phyloP scores from a whole-genome alignment of 1,140 invertebrate genomes.

The Notospermus geniculatus region DNA sequence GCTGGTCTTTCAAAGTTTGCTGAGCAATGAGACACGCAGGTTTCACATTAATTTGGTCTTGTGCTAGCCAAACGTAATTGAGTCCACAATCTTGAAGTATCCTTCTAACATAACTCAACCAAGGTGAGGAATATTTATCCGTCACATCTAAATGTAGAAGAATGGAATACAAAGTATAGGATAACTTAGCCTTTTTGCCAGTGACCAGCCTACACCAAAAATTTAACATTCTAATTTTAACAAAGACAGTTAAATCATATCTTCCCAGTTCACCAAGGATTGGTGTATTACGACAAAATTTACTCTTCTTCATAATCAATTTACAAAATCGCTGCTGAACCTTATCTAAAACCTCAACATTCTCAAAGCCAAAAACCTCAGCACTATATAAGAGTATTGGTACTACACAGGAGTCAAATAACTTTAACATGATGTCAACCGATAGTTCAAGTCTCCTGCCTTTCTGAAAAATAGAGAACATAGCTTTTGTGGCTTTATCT shows the following conservation, averaged over 20 bases:
- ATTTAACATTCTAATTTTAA: conserved; percentile 2
- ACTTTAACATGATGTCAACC: conserved; percentile 11
- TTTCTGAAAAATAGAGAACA: conserved; percentile 12
- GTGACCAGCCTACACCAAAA: too few relatives aligned
- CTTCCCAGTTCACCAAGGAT: conserved; percentile 19
- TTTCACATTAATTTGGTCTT: too few relatives aligned
- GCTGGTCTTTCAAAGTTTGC: too few relatives aligned
- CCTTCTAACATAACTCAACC: too few relatives aligned
- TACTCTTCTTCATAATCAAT: conserved; percentile 13
- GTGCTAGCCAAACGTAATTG: too few relatives aligned
- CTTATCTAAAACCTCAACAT: conserved; percentile 13
- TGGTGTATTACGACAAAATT: conserved; percentile 10
- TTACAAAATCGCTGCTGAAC: conserved; percentile 14
- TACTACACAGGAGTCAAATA: conserved; percentile 19
- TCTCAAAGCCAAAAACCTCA: conserved; percentile 17
- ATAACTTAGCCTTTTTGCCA: too few relatives aligned
- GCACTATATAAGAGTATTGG: conserved; percentile 15
- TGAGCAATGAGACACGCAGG: too few relatives aligned
- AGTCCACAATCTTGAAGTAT: too few relatives aligned
- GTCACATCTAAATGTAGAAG: too few relatives aligned
- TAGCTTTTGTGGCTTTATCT: conserved; percentile 9
- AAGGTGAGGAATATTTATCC: too few relatives aligned
- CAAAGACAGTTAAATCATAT: not conserved
- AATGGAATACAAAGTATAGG: too few relatives aligned
- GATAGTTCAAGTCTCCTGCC: conserved; percentile 12